Base-by-base conservation (phyloP, 2,888 invertebrate species). In the Schizotus pectinicornis region DNA sequence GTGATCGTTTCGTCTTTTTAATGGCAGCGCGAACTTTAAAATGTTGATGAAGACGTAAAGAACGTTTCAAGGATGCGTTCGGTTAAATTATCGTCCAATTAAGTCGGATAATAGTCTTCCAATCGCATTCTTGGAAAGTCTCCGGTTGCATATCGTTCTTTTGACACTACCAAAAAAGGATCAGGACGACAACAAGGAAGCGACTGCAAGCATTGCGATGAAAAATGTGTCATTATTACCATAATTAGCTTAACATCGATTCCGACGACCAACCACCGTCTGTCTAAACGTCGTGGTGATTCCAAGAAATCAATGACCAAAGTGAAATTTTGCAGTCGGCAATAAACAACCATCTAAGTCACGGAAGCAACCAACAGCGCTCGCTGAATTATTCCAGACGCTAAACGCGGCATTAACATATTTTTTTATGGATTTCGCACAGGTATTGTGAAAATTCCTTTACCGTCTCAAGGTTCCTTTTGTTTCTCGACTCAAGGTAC, bases 321-420 rank as follows among this genome's bases (percentile, higher is more conserved):
- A 57, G 51, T 57, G 52, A 51, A 57, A 52, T 57, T 52, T 36
- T 45, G 45, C 37, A 41, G 14, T 39, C 22, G 12, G 52, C 51
- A 52, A 51, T 57, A 57, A 57, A 57, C 46, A 57, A 57, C 52
- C 35, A 48, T 39, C 30, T 53, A 47, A 47, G 47, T 54, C 54
- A 41, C 47, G 58, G 62, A 58, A 65, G 64, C 22, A 22, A 22
- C 22, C 22, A 22, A 22, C 22, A 22, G 22, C 62, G 66, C 59
- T 61, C 63, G 57, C 66, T 69, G 71, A 68, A 70, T 69, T 63
- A 71, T 71, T 70, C 68, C 57, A 56, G 63, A 64, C 62, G 64
- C 65, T 66, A 68, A 67, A 68, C 62, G 56, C 48, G 50, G 45
- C 57, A 72, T 73, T 73, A 73, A 67, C 73, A 73, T 73, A 73